Evolutionary conservation across 2,888 invertebrate species (phyloP), one percentile per base, ranked within the genome.

Genomic region (Aethes cnicana): DNA sequence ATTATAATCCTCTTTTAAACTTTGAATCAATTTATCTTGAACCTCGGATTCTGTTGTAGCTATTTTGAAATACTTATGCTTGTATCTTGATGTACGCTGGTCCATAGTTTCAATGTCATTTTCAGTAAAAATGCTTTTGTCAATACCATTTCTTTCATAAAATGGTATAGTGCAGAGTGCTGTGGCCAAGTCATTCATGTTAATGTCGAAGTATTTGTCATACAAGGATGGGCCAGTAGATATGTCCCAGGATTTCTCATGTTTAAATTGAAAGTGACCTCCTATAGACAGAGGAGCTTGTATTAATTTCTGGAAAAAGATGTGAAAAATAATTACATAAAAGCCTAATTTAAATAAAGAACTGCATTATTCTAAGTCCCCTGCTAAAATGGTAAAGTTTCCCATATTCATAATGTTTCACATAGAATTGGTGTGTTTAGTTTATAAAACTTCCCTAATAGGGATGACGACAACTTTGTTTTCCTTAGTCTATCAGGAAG

Each of bases 231-330:
- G 81, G 0, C 72, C 78, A 16, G 76, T 74, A 18, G 66, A 71
- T 14, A 72, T 61, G 39, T 85, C 84, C 90, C 90, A 90, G 0
- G 86, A 81, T 55, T 88, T 90, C 63, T 90, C 90, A 61, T 90
- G 90, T 66, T 90, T 90, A 54, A 90, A 90, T 68, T 90, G 90
- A 58, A 90, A 90, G 66, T 90, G 88, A 3, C 84, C 84, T n/a
- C 90, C 90, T 1, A 77, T 62, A 12, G 86, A 78, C 14, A 81
- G 59, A 7, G 89, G 82, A 25, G 80, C 77, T 66, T 81, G 74
- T 43, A 83, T 81, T 1, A 90, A 72, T 74, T 84, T 77, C 90
- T 90, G 77, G 49, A 77, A 77, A 55, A 8, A 47, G n/a, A n/a
- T n/a, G n/a, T n/a, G n/a, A n/a, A n/a, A n/a, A n/a, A n/a, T n/a